Evolutionary conservation across 2,113 vertebrate species (phyloP).

Genomic region (Alouatta palliata): DNA sequence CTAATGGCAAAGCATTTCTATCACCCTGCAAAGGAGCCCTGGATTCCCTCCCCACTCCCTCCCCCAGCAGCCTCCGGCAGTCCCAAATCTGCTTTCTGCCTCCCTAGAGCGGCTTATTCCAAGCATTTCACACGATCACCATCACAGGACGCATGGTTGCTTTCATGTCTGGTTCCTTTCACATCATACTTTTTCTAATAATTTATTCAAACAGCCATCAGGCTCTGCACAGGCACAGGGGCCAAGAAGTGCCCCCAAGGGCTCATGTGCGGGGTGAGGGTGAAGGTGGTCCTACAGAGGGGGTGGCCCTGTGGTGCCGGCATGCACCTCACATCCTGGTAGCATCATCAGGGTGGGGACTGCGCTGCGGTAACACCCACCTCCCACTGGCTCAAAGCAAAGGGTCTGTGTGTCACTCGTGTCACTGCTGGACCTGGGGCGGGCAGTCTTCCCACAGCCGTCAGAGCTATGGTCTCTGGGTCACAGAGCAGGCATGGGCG

Average conservation of each 20-base stretch:
- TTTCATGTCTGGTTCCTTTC: no score
- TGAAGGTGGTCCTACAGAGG: background rate
- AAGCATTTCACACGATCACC: background rate
- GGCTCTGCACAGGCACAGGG: background rate
- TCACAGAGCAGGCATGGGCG: background rate
- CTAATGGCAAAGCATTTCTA: background rate
- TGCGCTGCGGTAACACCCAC: background rate
- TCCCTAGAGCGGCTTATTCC: background rate
- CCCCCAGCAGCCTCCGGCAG: background rate
- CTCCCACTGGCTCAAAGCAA: no score
- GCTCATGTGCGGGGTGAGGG: background rate
- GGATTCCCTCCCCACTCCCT: background rate
- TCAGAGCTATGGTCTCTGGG: no score
- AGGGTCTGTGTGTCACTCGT: background rate
- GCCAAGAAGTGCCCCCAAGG: background rate
- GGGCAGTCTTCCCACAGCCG: no score
- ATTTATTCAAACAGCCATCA: no score
- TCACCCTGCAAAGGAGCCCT: background rate
- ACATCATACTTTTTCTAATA: no score
- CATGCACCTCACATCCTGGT: background rate
- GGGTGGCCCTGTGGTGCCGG: background rate
- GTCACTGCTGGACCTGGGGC: background rate
- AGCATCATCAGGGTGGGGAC: background rate
- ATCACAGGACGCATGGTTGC: no score
- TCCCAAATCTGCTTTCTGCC: background rate